These are phyloP conservation scores for Macrotrachela quadricornifera DNA, from an alignment of 1,140 invertebrate species.

Conservation along the genomic window DNA sequence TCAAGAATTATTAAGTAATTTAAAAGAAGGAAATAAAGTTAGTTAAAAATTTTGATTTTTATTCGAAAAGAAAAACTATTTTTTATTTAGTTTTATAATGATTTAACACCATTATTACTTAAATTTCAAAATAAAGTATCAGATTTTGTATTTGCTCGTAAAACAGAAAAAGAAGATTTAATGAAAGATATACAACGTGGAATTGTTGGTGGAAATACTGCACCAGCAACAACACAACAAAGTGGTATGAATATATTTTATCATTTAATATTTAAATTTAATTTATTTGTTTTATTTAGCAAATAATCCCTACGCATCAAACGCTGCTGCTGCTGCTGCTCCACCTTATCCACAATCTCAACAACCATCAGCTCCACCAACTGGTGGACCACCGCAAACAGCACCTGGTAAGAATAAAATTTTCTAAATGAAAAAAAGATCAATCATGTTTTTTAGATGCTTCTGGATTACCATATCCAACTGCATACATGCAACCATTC, in stretches of 20 bases:
- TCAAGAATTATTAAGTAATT: slow-evolving; percentile 64
- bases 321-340: no score
- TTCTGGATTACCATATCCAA: no score
- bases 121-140: slow-evolving; percentile 89
- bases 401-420: no score
- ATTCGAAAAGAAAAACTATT: slow-evolving; percentile 8
- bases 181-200: slow-evolving; percentile 35
- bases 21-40: slow-evolving; percentile 71
- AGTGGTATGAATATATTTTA: not conserved
- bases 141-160: slow-evolving; percentile 92
- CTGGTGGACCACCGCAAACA: no score
- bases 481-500: no score
- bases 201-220: not conserved
- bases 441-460: no score
- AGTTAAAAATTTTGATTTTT: slow-evolving; percentile 1
- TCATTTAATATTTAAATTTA: no score
- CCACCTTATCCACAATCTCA: no score
- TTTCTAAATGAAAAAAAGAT: no score
- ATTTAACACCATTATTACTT: slow-evolving; percentile 75
- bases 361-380: no score
- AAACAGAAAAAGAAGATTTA: slow-evolving; percentile 93
- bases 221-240: not conserved
- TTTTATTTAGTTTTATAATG: slow-evolving; percentile 64
- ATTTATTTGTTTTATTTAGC: no score
- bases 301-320: no score